Conservation (phyloP, 2,888 invertebrate species). For the Proisotoma minuta region DNA sequence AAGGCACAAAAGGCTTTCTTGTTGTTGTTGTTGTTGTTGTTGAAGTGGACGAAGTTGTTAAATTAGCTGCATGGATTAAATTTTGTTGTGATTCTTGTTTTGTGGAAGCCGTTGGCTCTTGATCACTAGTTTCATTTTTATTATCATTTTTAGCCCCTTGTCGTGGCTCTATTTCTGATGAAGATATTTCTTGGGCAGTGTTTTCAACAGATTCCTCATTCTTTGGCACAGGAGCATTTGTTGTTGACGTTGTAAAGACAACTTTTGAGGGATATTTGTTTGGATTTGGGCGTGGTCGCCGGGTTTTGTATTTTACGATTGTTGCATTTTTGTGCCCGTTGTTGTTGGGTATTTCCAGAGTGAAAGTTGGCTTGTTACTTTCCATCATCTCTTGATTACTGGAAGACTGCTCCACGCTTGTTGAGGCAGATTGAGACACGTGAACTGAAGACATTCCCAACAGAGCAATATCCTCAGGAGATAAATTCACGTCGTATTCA, state of each 20-base stretch:
- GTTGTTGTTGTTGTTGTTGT: conserved; percentile 5
- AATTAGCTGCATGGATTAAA: neutral
- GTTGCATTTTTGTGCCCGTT: conserved; percentile 15
- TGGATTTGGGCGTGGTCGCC: conserved; percentile 32
- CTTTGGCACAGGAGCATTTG: neutral
- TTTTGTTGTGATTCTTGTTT: too few relatives aligned
- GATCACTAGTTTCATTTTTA: too few relatives aligned
- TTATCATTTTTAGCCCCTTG: too few relatives aligned
- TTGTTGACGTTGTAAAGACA: neutral
- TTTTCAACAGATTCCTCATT: neutral
- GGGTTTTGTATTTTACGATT: conserved; percentile 15
- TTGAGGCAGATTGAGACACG: neutral
- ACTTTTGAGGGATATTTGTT: neutral
- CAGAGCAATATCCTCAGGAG: conserved; percentile 32
- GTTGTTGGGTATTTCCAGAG: conserved; percentile 20
- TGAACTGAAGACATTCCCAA: conserved; percentile 21
- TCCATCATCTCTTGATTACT: conserved; percentile 21
- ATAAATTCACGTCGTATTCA: conserved; percentile 9
- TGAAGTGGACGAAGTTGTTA: conserved; percentile 4
- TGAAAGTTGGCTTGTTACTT: conserved; percentile 17
- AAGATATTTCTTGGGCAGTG: neutral
- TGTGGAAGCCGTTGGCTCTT: too few relatives aligned
- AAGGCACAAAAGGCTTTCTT: neutral
- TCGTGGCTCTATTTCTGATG: too few relatives aligned
- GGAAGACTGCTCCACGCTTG: conserved; percentile 12